Base-by-base conservation (phyloP, 2,888 invertebrate genomes). In the Lepidochitona cinerea region DNA sequence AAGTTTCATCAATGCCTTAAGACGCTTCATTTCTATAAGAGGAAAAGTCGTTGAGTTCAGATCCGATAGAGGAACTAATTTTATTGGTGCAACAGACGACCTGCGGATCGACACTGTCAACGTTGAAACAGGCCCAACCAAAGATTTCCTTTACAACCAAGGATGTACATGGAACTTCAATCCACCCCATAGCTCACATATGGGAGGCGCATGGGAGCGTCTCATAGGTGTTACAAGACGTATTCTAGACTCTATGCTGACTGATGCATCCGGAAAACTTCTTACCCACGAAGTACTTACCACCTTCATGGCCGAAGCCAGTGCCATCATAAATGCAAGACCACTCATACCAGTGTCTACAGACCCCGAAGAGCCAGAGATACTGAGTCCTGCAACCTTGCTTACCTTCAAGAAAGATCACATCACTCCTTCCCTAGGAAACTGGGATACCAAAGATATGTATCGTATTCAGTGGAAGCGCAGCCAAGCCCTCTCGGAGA, bases 1-100 rank as follows among this genome's bases (percentile, higher is more conserved):
- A 12, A 65, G 75, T 0, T 80, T 80, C 32, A 78, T 78, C 12
- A 76, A 77, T 65, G 71, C 75, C 0, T 37, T 75, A n/a, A 37
- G 76, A 32, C 33, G 77, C 1, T 75, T 79, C 36, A 67, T 75
- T 14, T 33, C 75, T 7, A 36, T 79, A 18, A 23, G 79, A 12
- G 77, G 77, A 4, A 67, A 71, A 35, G 75, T 77, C 1, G n/a
- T 29, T 26, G 23, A 71, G 37, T 73, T 77, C 12, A 59, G 75
- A 7, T 75, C 74, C 0, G 77, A 79, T 35, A 52, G 74, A 7
- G 77, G 75, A 9, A 73, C 75, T 14, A 79, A 77, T 37, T 75
- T 77, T 37, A 59, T 77, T 26, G 79, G 77, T 2, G 69, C 72
- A 4, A 41, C 64, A 2, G n/a, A 70, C 14, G 53, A 71, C 18